Percentiles rank a stretch among this genome's conserved stretches.
Conservation (phyloP, 2,797 vertebrate species). For the Babyrousa celebensis region DNA sequence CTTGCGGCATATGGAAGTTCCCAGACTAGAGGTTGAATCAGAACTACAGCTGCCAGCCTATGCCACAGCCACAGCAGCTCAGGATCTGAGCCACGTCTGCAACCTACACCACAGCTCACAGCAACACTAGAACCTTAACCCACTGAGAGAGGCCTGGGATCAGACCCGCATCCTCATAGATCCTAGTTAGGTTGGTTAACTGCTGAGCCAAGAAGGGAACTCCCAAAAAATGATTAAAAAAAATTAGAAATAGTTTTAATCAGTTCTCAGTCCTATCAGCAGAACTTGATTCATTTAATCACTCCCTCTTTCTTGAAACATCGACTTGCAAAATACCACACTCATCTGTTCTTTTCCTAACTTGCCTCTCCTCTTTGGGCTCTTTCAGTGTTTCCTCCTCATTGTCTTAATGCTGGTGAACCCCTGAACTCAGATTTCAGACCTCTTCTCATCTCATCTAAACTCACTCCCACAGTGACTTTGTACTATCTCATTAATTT, state of each 20-base stretch:
- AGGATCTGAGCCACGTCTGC: too few species aligned
- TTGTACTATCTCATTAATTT: neutral
- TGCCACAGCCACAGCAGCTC: too few species aligned
- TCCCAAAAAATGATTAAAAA: neutral
- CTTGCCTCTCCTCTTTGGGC: neutral
- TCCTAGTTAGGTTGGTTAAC: too few species aligned
- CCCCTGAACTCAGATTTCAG: slow-evolving; percentile 4
- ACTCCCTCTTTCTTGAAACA: neutral
- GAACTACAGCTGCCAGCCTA: too few species aligned
- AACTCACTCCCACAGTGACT: neutral
- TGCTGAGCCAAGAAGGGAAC: too few species aligned
- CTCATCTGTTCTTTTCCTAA: neutral
- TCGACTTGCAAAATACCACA: neutral
- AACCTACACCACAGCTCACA: too few species aligned
- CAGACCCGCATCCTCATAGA: too few species aligned
- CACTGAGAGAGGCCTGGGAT: too few species aligned
- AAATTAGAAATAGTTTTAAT: slow-evolving; percentile 10
- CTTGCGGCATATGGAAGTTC: too few species aligned
- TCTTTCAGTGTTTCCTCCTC: neutral
- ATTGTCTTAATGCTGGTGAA: neutral
- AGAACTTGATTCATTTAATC: neutral
- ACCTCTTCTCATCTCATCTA: neutral
- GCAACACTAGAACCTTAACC: too few species aligned
- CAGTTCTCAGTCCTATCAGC: neutral
- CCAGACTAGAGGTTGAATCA: too few species aligned